Evolutionary conservation across 2,888 invertebrate genomes (phyloP).

Genomic region (Eupithecia pulchellata): DNA sequence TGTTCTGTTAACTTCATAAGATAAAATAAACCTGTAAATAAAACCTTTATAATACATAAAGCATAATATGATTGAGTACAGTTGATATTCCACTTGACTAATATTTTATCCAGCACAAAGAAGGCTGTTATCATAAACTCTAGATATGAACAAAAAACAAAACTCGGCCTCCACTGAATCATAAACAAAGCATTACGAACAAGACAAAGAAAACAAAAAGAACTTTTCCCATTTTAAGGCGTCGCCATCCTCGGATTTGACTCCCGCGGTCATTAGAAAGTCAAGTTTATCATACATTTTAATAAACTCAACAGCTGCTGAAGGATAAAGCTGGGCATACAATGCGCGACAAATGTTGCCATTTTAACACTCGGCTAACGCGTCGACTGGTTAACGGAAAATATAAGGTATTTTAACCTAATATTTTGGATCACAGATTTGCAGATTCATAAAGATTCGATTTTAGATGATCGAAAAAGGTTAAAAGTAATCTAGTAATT

Average conservation of each 20-base stretch:
- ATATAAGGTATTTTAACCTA: not conserved
- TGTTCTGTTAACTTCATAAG: too few species aligned
- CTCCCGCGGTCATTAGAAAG: conserved; percentile 70
- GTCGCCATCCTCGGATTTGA: conserved; percentile 65
- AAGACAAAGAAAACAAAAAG: conserved; percentile 57
- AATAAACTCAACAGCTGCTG: conserved; percentile 70
- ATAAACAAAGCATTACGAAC: conserved; percentile 45
- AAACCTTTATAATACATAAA: not conserved
- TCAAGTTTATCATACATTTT: conserved; percentile 73
- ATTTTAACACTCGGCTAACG: not conserved
- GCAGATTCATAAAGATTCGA: too few species aligned
- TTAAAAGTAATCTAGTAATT: not conserved
- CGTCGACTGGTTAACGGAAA: not conserved
- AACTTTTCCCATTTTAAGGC: conserved; percentile 72
- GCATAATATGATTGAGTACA: not conserved
- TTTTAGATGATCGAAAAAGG: not conserved
- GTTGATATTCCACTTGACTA: not conserved
- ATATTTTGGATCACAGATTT: not conserved
- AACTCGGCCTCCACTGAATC: conserved; percentile 36
- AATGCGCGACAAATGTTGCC: not conserved
- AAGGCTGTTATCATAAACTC: conserved; percentile 14
- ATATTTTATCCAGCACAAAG: conserved; percentile 14
- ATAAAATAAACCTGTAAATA: too few species aligned
- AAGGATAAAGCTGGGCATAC: conserved; percentile 43
- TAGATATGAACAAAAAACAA: conserved; percentile 25